Evolutionary conservation across 2,888 invertebrate species (phyloP).

Genomic region (Coecobrya sp.): DNA sequence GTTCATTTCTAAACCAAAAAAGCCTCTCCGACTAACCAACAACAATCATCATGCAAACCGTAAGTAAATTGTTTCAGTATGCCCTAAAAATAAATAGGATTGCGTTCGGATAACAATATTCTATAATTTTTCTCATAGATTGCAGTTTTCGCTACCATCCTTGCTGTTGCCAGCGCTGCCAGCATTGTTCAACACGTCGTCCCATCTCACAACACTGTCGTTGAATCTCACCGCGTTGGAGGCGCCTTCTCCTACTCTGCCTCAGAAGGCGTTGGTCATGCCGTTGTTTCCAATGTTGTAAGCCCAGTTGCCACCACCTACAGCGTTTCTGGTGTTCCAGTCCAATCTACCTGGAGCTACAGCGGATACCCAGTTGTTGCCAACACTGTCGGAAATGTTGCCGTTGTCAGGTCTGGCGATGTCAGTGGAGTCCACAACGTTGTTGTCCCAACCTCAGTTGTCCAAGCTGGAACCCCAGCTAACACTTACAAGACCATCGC

Average conservation of each 20-base stretch:
- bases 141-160: constrained; percentile 82
- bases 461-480: constrained; percentile 81
- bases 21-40: constrained; percentile 44
- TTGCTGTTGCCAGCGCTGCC: constrained; percentile 81
- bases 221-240: constrained; percentile 82
- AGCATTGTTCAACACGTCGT: constrained; percentile 62
- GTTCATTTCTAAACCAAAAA: constrained; percentile 45
- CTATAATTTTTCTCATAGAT: constrained; percentile 57
- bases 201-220: constrained; percentile 68
- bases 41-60: constrained; percentile 81
- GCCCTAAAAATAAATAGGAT: not conserved
- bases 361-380: constrained; percentile 25
- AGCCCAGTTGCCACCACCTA: constrained; percentile 73
- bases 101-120: not conserved
- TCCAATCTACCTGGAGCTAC: constrained; percentile 30
- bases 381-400: constrained; percentile 64
- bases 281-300: constrained; percentile 70
- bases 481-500: constrained; percentile 79
- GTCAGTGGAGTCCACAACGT: constrained; percentile 60
- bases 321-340: constrained; percentile 46
- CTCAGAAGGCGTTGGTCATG: constrained; percentile 58
- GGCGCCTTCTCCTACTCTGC: constrained; percentile 84
- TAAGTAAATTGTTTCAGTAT: constrained; percentile 58
- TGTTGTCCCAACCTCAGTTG: constrained; percentile 66
- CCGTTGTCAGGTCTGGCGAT: constrained; percentile 56